A percentile compares a stretch with the other conserved stretches of the same genome.
These are phyloP conservation scores for Copidosoma floridanum DNA, from an alignment of 1,140 invertebrate genomes.

Conservation along the genomic window DNA sequence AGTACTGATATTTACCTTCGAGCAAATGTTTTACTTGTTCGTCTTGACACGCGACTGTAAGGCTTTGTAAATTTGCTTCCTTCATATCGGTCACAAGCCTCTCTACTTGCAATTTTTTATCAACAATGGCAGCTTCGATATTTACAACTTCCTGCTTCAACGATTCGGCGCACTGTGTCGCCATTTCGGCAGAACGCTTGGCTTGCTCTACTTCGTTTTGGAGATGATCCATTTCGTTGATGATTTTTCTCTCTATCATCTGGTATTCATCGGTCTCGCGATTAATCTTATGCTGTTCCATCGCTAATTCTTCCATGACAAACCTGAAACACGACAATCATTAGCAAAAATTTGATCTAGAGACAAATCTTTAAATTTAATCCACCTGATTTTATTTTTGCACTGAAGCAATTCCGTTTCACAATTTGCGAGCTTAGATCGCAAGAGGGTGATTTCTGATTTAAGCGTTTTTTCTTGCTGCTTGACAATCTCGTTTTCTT, in stretches of 20 bases:
- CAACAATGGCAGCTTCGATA: slow-evolving; percentile 75
- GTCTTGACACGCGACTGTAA: slow-evolving; percentile 74
- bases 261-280: slow-evolving; percentile 65
- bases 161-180: slow-evolving; percentile 77
- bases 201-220: slow-evolving; percentile 81
- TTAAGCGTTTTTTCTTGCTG: slow-evolving; percentile 84
- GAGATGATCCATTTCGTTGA: slow-evolving; percentile 76
- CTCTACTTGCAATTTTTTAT: slow-evolving; percentile 84
- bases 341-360: too few species aligned
- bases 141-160: slow-evolving; percentile 75
- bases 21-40: slow-evolving; percentile 79
- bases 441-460: slow-evolving; percentile 77
- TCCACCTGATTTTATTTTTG: slow-evolving; percentile 79
- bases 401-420: slow-evolving; percentile 85
- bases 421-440: slow-evolving; percentile 82
- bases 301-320: slow-evolving; percentile 63
- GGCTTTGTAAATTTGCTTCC: slow-evolving; percentile 84
- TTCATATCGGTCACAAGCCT: slow-evolving; percentile 85
- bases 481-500: slow-evolving; percentile 83
- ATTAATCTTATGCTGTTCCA: slow-evolving; percentile 59
- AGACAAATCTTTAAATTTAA: too few species aligned
- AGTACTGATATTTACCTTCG: slow-evolving; percentile 60
- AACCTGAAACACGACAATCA: slow-evolving; percentile 49
- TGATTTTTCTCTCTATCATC: slow-evolving; percentile 72
- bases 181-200: slow-evolving; percentile 75